phyloP scores from a whole-genome alignment of 2,888 invertebrate species.

The Diachrysia chrysitis region DNA sequence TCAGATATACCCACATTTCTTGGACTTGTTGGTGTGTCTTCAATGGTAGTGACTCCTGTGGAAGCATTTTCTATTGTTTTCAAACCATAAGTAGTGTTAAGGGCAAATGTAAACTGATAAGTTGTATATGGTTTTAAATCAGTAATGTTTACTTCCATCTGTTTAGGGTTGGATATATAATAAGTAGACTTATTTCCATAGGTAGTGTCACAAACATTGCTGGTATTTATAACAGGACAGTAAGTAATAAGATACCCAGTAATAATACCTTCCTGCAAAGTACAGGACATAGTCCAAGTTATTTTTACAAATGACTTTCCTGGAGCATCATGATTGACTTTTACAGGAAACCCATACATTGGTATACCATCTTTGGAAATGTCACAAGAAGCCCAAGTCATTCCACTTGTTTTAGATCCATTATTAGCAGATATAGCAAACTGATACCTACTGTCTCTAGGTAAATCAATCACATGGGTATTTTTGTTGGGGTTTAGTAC shows the following conservation, averaged over 20 bases:
- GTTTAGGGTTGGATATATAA: conserved; percentile 81
- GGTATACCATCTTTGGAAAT: conserved; percentile 82
- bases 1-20: conserved; percentile 89
- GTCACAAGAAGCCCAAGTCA: conserved; percentile 94
- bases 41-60: conserved; percentile 91
- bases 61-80: conserved; percentile 86
- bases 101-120: conserved; percentile 92
- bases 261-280: conserved; percentile 92
- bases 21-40: conserved; percentile 91
- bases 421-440: conserved; percentile 96
- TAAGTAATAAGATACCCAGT: conserved; percentile 93
- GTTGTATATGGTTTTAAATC: conserved; percentile 93
- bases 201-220: conserved; percentile 88
- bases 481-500: conserved; percentile 74
- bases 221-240: conserved; percentile 90
- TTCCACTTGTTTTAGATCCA: conserved; percentile 92
- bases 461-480: conserved; percentile 90
- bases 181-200: conserved; percentile 72
- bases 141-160: conserved; percentile 88
- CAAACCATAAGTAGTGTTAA: conserved; percentile 84
- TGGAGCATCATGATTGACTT: conserved; percentile 75
- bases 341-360: conserved; percentile 88
- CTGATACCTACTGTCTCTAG: conserved; percentile 90
- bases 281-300: conserved; percentile 94
- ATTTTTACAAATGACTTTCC: conserved; percentile 85